phyloP scores from a whole-genome alignment of 2,797 vertebrate genomes.

The Hafferia zeledoni region DNA sequence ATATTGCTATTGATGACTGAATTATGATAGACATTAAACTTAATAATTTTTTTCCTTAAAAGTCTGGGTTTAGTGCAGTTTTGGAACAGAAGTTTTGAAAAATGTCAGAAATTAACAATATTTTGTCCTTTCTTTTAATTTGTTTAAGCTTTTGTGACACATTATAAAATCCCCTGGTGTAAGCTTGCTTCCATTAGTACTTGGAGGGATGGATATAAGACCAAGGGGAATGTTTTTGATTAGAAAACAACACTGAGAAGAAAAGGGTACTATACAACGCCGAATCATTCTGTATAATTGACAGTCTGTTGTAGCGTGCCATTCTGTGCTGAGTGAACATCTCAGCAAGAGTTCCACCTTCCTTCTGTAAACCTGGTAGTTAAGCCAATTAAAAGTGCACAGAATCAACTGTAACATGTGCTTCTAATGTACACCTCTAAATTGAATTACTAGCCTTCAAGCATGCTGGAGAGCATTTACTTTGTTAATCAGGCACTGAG shows the following conservation, averaged over 20 bases:
- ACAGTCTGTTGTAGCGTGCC: neutral
- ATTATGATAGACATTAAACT: neutral
- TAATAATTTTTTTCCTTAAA: neutral
- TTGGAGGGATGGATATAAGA: neutral
- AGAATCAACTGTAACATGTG: neutral
- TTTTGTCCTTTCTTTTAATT: neutral
- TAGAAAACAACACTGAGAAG: neutral
- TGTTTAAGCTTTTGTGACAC: neutral
- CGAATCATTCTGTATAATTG: neutral
- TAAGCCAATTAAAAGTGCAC: conserved; percentile 26
- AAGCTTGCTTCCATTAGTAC: neutral
- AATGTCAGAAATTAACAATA: neutral
- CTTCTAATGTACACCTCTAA: neutral
- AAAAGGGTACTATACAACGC: neutral
- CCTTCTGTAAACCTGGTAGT: neutral
- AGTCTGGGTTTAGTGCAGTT: neutral
- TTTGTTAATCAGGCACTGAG: conserved; percentile 25
- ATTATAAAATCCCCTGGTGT: neutral
- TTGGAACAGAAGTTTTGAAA: neutral
- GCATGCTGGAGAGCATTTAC: neutral
- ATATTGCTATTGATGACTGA: neutral
- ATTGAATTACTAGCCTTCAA: conserved; percentile 12
- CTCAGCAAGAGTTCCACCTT: conserved; percentile 31
- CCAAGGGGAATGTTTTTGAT: neutral
- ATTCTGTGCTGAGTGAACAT: neutral